Base-by-base conservation (phyloP, 2,113 vertebrate genomes). In the Felis chaus region DNA sequence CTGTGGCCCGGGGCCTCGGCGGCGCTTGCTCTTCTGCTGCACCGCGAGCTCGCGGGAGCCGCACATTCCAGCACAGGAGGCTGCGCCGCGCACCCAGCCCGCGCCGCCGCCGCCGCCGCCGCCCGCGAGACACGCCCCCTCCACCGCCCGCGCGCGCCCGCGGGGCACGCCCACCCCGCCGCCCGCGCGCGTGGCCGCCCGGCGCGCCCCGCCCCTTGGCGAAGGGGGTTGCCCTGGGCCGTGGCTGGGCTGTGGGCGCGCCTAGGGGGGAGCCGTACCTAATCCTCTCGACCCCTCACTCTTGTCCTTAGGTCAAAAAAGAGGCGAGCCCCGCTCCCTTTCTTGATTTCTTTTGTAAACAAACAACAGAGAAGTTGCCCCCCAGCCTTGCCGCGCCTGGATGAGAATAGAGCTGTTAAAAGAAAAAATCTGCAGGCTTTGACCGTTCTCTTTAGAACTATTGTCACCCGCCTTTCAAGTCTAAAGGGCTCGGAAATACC, bases 31-130 rank as follows among this genome's bases (percentile, higher is more conserved):
- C 80, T 19, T 95, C 91, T 92, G 88, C 89, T 65, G 97, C 84
- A 88, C 97, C 71, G 91, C 48, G 91, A 97, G 97, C 97, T 95
- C 97, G 66, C 97, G 97, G 98, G 96, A 98, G 96, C 99, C 99
- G 98, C 98, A 98, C 99, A 99, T 99, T 99, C 99, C 99, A 99
- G 21, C 99, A 99, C 99, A 99, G 98, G 94, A 98, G 98, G 87
- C 95, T 74, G 98, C 91, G 97, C 96, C 71, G 98, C 94, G 97
- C 88, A 69, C 50, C 33, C 96, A 98, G 99, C 99, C 99, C 98
- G 98, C 98, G 98, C 96, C 97, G 78, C 97, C 36, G 36, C 36
- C 96, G 74, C 90, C 91, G 23, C 79, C 78, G 55, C 92, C 57
- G 50, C 82, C 76, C 66, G 85, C 89, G 53, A 74, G 92, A 63